Percentiles rank a stretch among this genome's conserved stretches.
Evolutionary conservation across 2,888 invertebrate genomes (phyloP).

Genomic region (Callyntrura sp.): DNA sequence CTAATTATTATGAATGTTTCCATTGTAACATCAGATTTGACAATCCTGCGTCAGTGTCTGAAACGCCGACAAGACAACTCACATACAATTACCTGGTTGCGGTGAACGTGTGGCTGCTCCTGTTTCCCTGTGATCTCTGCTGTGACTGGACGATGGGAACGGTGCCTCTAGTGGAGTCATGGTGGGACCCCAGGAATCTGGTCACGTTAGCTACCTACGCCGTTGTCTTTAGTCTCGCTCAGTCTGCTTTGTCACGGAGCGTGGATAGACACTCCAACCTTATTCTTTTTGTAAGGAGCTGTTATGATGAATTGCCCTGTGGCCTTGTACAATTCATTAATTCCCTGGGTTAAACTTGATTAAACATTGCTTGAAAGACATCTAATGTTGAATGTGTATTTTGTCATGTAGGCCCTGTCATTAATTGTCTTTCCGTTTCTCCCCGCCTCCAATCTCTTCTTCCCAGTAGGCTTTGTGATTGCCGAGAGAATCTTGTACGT

Average conservation of each 20-base stretch:
- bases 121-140: slow-evolving; percentile 94
- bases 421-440: slow-evolving; percentile 96
- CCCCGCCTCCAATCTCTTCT: slow-evolving; percentile 98
- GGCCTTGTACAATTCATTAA: too few species aligned
- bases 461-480: slow-evolving; percentile 98
- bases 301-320: too few species aligned
- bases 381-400: neutral
- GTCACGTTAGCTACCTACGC: slow-evolving; percentile 91
- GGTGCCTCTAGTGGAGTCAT: slow-evolving; percentile 92
- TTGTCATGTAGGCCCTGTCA: slow-evolving; percentile 90
- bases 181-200: slow-evolving; percentile 93
- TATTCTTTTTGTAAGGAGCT: slow-evolving; percentile 84
- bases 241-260: slow-evolving; percentile 86
- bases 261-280: slow-evolving; percentile 83
- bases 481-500: slow-evolving; percentile 98
- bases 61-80: slow-evolving; percentile 93
- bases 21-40: slow-evolving; percentile 90
- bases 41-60: slow-evolving; percentile 97
- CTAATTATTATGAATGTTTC: slow-evolving; percentile 55
- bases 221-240: slow-evolving; percentile 85
- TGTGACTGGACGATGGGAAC: slow-evolving; percentile 99
- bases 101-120: slow-evolving; percentile 95
- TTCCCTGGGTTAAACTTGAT: slow-evolving; percentile 56
- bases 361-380: slow-evolving; percentile 28
- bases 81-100: slow-evolving; percentile 97